Evolutionary conservation across 2,888 invertebrate genomes (phyloP).

Genomic region (Drosophila anomalata): DNA sequence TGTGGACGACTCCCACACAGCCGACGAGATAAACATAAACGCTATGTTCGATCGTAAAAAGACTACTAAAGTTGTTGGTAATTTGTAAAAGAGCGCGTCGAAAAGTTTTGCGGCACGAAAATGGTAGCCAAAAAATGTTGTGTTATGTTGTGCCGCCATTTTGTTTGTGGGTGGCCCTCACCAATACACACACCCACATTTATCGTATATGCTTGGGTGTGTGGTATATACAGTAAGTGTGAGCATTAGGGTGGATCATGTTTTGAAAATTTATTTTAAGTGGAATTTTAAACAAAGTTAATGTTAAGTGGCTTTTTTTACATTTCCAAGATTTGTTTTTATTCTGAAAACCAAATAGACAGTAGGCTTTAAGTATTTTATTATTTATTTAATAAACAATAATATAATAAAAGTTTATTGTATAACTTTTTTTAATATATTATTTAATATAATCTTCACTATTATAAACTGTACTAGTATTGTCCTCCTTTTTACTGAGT

Average conservation of each 20-base stretch:
- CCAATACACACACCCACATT: constrained; percentile 10
- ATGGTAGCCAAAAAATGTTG: constrained; percentile 54
- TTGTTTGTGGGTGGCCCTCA: constrained; percentile 50
- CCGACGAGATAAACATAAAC: constrained; percentile 49
- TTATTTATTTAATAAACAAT: too few species aligned
- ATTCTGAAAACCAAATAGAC: too few species aligned
- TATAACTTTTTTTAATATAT: not conserved
- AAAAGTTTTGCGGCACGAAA: constrained; percentile 78
- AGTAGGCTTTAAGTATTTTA: too few species aligned
- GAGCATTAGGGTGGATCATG: constrained; percentile 38
- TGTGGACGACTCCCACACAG: constrained; percentile 30
- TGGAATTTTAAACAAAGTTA: not conserved
- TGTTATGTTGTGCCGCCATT: constrained; percentile 72
- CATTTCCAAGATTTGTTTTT: too few species aligned
- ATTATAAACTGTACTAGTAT: not conserved
- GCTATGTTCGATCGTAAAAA: constrained; percentile 65
- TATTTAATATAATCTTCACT: too few species aligned
- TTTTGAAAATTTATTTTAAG: not conserved
- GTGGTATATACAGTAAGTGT: constrained; percentile 12
- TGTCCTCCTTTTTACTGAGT: not conserved
- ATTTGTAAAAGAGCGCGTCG: constrained; percentile 82
- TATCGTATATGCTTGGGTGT: constrained; percentile 1
- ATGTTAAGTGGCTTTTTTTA: not conserved
- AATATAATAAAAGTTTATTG: too few species aligned
- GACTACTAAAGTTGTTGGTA: constrained; percentile 76